Percentiles rank a stretch among this genome's conserved stretches.
These are phyloP conservation scores for Gasteruption jaculator DNA, from an alignment of 2,888 invertebrate genomes.

Conservation along the genomic window DNA sequence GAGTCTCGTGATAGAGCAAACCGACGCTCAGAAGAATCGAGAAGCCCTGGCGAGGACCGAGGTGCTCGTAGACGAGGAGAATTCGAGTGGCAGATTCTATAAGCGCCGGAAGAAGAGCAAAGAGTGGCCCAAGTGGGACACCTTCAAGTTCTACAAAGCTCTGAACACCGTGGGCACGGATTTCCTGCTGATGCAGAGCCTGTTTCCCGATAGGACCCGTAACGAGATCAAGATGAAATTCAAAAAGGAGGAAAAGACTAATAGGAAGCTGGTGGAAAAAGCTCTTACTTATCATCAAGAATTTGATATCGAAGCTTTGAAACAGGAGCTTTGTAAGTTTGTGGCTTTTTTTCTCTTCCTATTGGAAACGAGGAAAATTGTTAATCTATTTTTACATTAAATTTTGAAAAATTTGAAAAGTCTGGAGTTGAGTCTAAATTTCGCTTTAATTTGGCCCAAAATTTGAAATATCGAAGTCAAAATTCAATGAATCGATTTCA, in stretches of 20 bases:
- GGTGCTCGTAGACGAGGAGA: slow-evolving; percentile 63
- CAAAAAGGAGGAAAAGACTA: slow-evolving; percentile 82
- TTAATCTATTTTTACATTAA: background rate
- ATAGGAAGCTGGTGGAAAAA: slow-evolving; percentile 69
- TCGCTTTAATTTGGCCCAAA: too few species aligned
- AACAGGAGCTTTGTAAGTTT: slow-evolving; percentile 57
- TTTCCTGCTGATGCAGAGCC: slow-evolving; percentile 80
- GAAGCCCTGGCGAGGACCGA: slow-evolving; percentile 63
- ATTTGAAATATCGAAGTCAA: too few species aligned
- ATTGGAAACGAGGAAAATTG: background rate
- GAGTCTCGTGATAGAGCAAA: slow-evolving; percentile 76
- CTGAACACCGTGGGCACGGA: slow-evolving; percentile 88
- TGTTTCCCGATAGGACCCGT: slow-evolving; percentile 76
- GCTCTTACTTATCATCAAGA: slow-evolving; percentile 67
- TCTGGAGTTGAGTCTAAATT: too few species aligned
- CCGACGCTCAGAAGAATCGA: slow-evolving; percentile 59
- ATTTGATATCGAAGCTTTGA: slow-evolving; percentile 64
- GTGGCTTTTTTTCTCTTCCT: too few species aligned
- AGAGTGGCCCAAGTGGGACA: slow-evolving; percentile 76
- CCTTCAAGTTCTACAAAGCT: slow-evolving; percentile 86
- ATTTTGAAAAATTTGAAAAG: slow-evolving; percentile 7
- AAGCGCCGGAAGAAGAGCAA: slow-evolving; percentile 64
- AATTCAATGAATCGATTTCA: too few species aligned
- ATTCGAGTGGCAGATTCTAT: slow-evolving; percentile 60
- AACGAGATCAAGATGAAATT: slow-evolving; percentile 88